Base-by-base conservation (phyloP, 2,113 vertebrate species). In the Ramphastos sulfuratus region DNA sequence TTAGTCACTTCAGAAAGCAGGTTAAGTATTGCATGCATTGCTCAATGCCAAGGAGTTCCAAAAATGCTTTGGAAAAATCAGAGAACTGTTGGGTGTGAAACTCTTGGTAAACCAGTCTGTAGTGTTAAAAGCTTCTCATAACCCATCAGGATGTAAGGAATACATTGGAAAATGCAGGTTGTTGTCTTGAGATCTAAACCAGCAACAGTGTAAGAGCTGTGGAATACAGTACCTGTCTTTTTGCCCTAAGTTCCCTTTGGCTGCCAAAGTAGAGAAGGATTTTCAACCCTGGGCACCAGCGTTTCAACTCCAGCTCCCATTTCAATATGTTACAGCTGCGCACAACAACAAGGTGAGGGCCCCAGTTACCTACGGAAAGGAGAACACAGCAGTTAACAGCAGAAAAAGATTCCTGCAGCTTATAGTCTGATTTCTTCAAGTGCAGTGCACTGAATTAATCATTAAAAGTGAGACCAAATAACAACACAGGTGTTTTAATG, bases 231-330 rank as follows among this genome's bases (percentile, higher is more conserved):
- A 99, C 98, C 98, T 95, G 98, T 98, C 98, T 98, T 88, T 98
- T 98, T 71, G 96, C 96, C 97, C 97, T 97, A 60, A 99, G 98
- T 67, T 99, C 98, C 88, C 85, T 97, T 91, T 97, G 98, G 89
- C 97, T 98, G 71, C 99, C 99, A 28, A 99, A 98, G 70, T 99
- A 99, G 37, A 99, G 96, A 37, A 99, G 98, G 80, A 99, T 97
- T 96, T 99, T 99, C 44, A 99, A 92, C 2, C 98, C 98, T 1
- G 99, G 99, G 83, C 98, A 99, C 99, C 99, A 99, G 54, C 99
- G 98, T 91, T 99, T 99, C 89, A 99, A 95, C 93, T 99, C 99
- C 94, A 99, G 97, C 85, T 99, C 99, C 99, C 99, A 99, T 66
- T 97, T 99, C 39, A 99, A 7, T 44, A 99, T 98, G 93, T 98